A percentile compares a stretch with the other conserved stretches of the same genome.
Conservation (phyloP, 2,113 vertebrate species). For the Murina feae region DNA sequence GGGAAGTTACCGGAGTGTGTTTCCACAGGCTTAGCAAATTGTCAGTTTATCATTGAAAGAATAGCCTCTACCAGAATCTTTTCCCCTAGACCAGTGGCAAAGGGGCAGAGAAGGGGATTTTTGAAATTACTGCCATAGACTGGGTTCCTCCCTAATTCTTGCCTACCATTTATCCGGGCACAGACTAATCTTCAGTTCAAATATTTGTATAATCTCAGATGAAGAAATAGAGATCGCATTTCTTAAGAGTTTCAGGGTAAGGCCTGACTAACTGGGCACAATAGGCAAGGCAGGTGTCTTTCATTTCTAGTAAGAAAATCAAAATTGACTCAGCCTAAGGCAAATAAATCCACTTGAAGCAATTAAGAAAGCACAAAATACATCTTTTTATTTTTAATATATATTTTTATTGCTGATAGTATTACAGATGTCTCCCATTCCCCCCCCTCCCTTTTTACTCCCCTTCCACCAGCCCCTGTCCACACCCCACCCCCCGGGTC, state of each 20-base stretch:
- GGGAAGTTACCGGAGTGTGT: constrained; percentile 51
- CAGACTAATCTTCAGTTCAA: constrained; percentile 35
- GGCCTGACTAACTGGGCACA: constrained; percentile 34
- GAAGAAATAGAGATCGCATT: constrained; percentile 27
- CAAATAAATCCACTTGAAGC: constrained; percentile 39
- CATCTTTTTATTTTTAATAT: neutral
- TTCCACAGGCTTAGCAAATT: constrained; percentile 50
- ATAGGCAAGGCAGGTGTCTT: constrained; percentile 19
- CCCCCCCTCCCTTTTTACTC: no score
- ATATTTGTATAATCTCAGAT: constrained; percentile 49
- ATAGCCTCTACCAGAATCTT: neutral
- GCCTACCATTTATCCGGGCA: neutral
- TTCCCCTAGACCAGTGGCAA: neutral
- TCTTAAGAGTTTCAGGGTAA: constrained; percentile 4
- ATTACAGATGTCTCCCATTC: no score
- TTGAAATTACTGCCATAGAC: neutral
- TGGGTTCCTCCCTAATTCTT: constrained; percentile 15
- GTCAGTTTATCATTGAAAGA: constrained; percentile 49
- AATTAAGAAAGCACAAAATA: neutral
- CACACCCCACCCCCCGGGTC: no score
- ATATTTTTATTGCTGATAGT: no score
- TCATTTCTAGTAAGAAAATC: constrained; percentile 18
- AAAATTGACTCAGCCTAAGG: constrained; percentile 18
- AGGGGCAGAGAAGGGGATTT: neutral
- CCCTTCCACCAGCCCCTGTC: no score